phyloP scores from a whole-genome alignment of 2,113 vertebrate species.

The Vulpes lagopus region DNA sequence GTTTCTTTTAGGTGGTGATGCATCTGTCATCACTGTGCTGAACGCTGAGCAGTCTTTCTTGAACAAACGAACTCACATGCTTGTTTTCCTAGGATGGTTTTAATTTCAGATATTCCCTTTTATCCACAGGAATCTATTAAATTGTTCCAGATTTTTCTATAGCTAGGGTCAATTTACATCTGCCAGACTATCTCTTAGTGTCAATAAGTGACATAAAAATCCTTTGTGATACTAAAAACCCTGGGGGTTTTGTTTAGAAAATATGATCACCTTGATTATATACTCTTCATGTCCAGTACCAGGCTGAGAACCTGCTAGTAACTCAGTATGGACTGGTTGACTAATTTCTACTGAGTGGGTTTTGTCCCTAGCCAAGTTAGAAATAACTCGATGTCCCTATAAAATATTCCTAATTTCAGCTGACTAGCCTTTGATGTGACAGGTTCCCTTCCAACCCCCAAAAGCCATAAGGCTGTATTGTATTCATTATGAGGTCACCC shows the following conservation, averaged over 20 bases:
- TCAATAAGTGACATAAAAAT: background rate
- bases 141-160: background rate
- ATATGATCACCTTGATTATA: background rate
- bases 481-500: conserved; percentile 32
- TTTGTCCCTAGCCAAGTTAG: conserved; percentile 34
- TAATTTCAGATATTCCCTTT: background rate
- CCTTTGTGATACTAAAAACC: background rate
- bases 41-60: background rate
- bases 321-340: background rate
- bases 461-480: background rate
- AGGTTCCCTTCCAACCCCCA: background rate
- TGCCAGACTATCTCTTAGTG: background rate
- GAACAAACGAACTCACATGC: background rate
- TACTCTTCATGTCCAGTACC: no score
- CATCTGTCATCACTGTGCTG: background rate
- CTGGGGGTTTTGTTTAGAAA: background rate
- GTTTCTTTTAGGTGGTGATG: background rate
- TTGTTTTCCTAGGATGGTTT: background rate
- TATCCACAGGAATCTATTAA: background rate
- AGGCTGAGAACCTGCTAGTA: background rate
- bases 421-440: conserved; percentile 62
- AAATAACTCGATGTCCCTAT: conserved; percentile 11
- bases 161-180: background rate
- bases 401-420: conserved; percentile 44
- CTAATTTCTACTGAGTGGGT: background rate